Percentiles rank a stretch among this genome's conserved stretches.
These are phyloP conservation scores for Leptopilina boulardi DNA, from an alignment of 1,140 invertebrate genomes.

Conservation along the genomic window DNA sequence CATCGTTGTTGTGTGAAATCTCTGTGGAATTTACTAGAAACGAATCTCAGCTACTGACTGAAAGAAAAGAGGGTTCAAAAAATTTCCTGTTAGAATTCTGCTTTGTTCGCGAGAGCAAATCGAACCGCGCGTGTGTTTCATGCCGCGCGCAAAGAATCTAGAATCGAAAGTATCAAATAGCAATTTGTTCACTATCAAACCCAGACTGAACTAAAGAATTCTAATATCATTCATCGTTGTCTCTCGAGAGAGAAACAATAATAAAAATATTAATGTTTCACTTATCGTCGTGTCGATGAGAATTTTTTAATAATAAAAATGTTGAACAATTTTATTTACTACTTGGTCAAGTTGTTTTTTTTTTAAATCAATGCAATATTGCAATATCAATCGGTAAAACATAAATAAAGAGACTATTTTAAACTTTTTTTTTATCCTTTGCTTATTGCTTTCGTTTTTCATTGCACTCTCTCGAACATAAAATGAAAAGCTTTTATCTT, in stretches of 20 bases:
- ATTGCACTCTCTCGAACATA: too few species aligned
- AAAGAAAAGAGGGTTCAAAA: neutral
- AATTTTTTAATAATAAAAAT: too few species aligned
- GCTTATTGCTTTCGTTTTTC: too few species aligned
- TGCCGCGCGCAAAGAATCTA: slow-evolving; percentile 14
- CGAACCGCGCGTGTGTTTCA: neutral
- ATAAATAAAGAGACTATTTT: too few species aligned
- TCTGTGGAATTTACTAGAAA: neutral
- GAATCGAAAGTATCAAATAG: neutral
- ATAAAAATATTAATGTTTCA: neutral
- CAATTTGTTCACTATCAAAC: slow-evolving; percentile 10
- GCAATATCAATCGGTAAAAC: too few species aligned
- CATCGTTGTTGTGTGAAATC: neutral
- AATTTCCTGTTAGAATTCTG: slow-evolving; percentile 1
- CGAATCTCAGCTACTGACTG: neutral
- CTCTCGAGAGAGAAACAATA: neutral
- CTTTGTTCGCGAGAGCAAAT: slow-evolving; percentile 16
- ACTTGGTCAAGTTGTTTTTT: too few species aligned
- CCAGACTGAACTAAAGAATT: neutral
- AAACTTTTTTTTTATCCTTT: too few species aligned
- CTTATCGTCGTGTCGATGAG: neutral
- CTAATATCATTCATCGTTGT: neutral
- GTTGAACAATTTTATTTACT: too few species aligned
- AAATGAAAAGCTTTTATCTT: too few species aligned
- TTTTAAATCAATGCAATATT: too few species aligned